Conservation (phyloP, 2,113 vertebrate species). For the Bos taurus region DNA sequence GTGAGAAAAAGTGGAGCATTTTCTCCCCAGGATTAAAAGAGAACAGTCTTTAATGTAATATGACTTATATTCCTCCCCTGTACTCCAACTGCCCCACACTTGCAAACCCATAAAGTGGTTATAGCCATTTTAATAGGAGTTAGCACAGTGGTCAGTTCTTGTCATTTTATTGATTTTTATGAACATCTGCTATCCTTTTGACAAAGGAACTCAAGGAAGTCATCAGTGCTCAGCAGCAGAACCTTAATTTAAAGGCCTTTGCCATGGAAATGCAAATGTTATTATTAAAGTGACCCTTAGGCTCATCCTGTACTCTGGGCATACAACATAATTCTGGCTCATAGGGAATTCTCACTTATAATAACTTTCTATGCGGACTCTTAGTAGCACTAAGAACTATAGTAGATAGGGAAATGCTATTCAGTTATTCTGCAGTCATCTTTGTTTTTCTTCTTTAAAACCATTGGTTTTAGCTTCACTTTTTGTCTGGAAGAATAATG, state of each 20-base stretch:
- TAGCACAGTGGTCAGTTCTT: neutral
- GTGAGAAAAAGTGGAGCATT: neutral
- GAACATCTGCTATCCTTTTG: slow-evolving; percentile 18
- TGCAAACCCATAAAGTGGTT: neutral
- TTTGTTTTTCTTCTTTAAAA: slow-evolving; percentile 21
- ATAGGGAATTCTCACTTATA: neutral
- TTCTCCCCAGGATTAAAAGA: neutral
- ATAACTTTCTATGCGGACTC: neutral
- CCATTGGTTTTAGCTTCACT: slow-evolving; percentile 29
- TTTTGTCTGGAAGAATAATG: neutral
- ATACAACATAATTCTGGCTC: neutral
- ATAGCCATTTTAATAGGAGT: neutral
- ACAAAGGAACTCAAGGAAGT: neutral
- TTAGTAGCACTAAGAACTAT: neutral
- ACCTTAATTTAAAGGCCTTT: neutral
- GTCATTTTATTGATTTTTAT: slow-evolving; percentile 6
- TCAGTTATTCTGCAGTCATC: neutral
- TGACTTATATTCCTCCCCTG: neutral
- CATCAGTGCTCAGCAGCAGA: neutral
- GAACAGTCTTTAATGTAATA: neutral
- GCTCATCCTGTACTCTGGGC: neutral
- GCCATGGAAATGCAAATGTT: neutral
- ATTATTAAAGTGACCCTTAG: neutral
- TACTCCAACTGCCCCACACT: neutral
- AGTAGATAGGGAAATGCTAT: neutral